Base-by-base conservation (phyloP, 1,140 invertebrate species). In the Lepidurus packardi region DNA sequence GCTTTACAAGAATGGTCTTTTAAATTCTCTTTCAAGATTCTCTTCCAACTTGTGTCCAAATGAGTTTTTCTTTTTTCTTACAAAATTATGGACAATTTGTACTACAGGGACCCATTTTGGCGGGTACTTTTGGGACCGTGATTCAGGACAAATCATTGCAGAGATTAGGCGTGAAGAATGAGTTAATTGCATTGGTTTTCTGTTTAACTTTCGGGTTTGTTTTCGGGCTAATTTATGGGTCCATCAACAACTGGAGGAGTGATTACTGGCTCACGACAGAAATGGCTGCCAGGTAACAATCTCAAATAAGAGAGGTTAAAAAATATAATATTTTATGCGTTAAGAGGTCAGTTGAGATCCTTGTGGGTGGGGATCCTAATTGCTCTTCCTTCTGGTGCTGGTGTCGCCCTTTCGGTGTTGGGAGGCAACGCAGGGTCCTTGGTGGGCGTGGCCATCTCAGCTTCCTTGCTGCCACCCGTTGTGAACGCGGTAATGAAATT, bases 401-500 rank as follows among this genome's bases (percentile, higher is more conserved):
- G 93, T 11, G 93, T 96, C 1, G 93, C 93, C 1, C 87, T 96
- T n/a, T 93, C 93, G 43, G 86, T 95, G 44, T 86, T 96, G 1
- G 92, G 93, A 82, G 93, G 93, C 21, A 94, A 92, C 82, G 90
- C 91, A 65, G 92, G 92, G 1, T 93, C 93, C 2, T 83, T 95
- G 53, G 94, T 96, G 80, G 93, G 93, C 81, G 94, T 96, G 47
- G 94, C 94, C 7, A 95, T 95, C 83, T 94, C 93, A 3, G 93
- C 94, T 1, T 95, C 93, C 1, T 85, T 95, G 44, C 83, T 96
- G 75, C 93, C 93, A n/a, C 94, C 93, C 13, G 91, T 92, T 79
- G 93, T 95, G 7, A 95, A 95, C 85, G 92, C 91, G 82, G 92
- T 93, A 86, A 89, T 89, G 88, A 83, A 78, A 43, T 65, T 47